Evolutionary conservation across 92 coral and sea anemone species (phyloP).

Genomic region (Zoanthus gigantus): DNA sequence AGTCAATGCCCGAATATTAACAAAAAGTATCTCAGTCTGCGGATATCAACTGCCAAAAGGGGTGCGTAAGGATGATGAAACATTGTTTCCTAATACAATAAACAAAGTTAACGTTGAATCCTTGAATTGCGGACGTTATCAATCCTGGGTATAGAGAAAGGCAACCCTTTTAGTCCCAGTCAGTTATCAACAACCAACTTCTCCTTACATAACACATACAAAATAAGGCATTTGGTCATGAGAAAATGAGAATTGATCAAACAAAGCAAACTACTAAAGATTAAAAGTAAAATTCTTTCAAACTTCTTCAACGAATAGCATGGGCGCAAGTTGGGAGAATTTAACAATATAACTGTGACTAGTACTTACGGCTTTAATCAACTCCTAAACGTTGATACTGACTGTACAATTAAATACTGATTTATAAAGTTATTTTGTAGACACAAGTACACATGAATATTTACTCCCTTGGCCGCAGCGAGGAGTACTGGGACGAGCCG

Average conservation of each 20-base stretch:
- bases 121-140: too few relatives aligned
- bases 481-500: conserved; percentile 57
- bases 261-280: too few relatives aligned
- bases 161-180: too few relatives aligned
- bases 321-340: too few relatives aligned
- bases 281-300: too few relatives aligned
- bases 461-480: conserved; percentile 39
- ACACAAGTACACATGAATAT: conserved; percentile 31
- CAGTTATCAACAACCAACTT: too few relatives aligned
- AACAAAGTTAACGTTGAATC: background rate
- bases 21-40: conserved; percentile 7
- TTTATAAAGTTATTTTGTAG: background rate
- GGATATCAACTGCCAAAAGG: conserved; percentile 34
- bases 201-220: too few relatives aligned
- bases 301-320: too few relatives aligned
- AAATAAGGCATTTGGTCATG: too few relatives aligned
- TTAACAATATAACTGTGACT: too few relatives aligned
- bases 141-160: too few relatives aligned
- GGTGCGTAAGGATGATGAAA: background rate
- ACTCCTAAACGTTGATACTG: background rate
- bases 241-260: too few relatives aligned
- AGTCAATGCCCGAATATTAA: conserved; percentile 23
- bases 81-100: background rate
- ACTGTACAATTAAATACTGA: background rate
- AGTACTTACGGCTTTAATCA: background rate